phyloP scores from a whole-genome alignment of 2,113 vertebrate species.

The Rostratula benghalensis region DNA sequence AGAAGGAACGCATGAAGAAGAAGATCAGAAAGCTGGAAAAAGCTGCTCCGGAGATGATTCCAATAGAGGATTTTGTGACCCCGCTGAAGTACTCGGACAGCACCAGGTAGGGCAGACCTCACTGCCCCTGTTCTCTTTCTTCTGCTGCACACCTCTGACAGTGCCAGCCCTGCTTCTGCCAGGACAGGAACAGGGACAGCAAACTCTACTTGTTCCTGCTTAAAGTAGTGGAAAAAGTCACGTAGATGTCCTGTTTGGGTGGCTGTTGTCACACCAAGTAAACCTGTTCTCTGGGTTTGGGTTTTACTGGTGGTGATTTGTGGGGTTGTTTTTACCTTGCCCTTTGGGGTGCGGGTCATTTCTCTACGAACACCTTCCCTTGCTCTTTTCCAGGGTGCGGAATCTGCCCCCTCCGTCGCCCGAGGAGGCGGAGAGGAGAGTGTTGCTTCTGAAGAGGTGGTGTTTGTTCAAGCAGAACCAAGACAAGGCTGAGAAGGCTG shows the following conservation, averaged over 20 bases:
- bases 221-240: neutral
- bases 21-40: constrained; percentile 88
- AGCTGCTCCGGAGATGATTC: constrained; percentile 87
- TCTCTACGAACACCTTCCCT: accelerated
- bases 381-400: constrained; percentile 75
- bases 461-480: constrained; percentile 82
- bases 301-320: neutral
- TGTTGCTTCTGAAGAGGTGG: constrained; percentile 89
- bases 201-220: neutral
- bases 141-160: neutral
- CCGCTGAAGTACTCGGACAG: constrained; percentile 80
- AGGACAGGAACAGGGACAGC: neutral
- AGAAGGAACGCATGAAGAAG: constrained; percentile 88
- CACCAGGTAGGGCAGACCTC: constrained; percentile 73
- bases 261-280: neutral
- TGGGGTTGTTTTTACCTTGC: neutral
- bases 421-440: constrained; percentile 86
- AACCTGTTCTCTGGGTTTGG: neutral
- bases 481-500: constrained; percentile 77
- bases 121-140: accelerated
- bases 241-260: neutral
- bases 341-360: neutral
- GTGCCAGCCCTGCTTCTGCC: neutral
- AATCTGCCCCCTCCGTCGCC: constrained; percentile 60
- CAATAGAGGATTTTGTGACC: constrained; percentile 89